Evolutionary conservation across 2,113 vertebrate species (phyloP), one percentile per base, ranked within the genome.

Genomic region (Quiscalus mexicanus): DNA sequence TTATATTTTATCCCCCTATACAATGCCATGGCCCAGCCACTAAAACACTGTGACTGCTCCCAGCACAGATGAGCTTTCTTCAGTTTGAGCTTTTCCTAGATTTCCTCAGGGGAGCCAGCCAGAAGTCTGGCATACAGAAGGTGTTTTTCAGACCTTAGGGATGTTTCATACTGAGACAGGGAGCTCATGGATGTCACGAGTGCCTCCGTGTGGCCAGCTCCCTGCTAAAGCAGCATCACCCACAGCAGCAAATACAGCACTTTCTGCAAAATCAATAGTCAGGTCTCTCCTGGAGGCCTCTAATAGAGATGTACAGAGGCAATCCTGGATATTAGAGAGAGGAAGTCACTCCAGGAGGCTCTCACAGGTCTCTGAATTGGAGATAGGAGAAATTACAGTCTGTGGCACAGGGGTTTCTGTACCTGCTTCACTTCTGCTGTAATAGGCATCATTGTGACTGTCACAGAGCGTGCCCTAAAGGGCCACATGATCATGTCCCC

Each of bases 121-220:
- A 60, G 41, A 56, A 56, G 15, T 11, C 74, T 42, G 28, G 35
- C 50, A 55, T 1, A 19, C 0, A 0, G 50, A n/a, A 39, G 11
- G 50, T 12, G 20, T 27, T 94, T 55, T 33, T 30, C 80, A 77
- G 78, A 30, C 11, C 5, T 30, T 50, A 0, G 0, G 23, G 42
- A 27, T 24, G 35, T n/a, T 81, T n/a, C 2, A 0, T 15, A 23
- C 37, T 1, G 41, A 37, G n/a, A 16, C 18, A 23, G 27, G 20
- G 42, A 30, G 37, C 42, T 65, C 11, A 0, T 5, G 19, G 75
- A 47, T 79, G 45, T 30, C 85, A 47, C 0, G 2, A 83, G 53
- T 77, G 75, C 86, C 75, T 88, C 68, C 4, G 0, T 44, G 35
- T 76, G 76, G 83, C 59, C 69, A 70, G 41, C 47, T 69, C n/a